These are phyloP conservation scores for Galeruca laticollis DNA, from an alignment of 2,888 invertebrate genomes.

Conservation along the genomic window DNA sequence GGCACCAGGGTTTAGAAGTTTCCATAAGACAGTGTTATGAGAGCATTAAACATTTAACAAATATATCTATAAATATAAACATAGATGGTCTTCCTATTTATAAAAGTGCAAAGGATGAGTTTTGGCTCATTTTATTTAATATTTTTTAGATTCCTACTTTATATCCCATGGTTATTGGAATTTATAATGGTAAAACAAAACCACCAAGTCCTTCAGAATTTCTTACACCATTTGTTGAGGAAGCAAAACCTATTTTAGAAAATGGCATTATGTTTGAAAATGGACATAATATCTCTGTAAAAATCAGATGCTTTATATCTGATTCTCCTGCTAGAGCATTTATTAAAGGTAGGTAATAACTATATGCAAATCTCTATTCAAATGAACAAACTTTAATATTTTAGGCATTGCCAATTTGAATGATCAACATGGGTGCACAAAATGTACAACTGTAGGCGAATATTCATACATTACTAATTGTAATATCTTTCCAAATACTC, in stretches of 20 bases:
- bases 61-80: slow-evolving; percentile 24
- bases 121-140: slow-evolving; percentile 38
- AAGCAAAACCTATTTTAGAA: slow-evolving; percentile 19
- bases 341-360: slow-evolving; percentile 43
- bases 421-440: slow-evolving; percentile 40
- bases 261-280: slow-evolving; percentile 15
- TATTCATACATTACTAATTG: slow-evolving; percentile 46
- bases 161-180: slow-evolving; percentile 27
- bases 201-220: slow-evolving; percentile 24
- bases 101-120: slow-evolving; percentile 27
- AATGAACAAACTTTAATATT: slow-evolving; percentile 24
- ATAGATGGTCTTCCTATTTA: slow-evolving; percentile 35
- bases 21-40: slow-evolving; percentile 18
- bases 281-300: slow-evolving; percentile 5
- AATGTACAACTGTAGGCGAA: slow-evolving; percentile 43
- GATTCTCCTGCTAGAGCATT: slow-evolving; percentile 47
- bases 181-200: slow-evolving; percentile 24
- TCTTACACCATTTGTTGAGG: slow-evolving; percentile 40
- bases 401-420: slow-evolving; percentile 48
- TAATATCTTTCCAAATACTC: slow-evolving; percentile 27
- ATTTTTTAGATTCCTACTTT: slow-evolving; percentile 22
- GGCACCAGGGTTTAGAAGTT: slow-evolving; percentile 20
- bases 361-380: not conserved
- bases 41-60: slow-evolving; percentile 1
- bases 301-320: slow-evolving; percentile 43